Evolutionary conservation across 1,140 invertebrate species (phyloP), one percentile per base, ranked within the genome.

Genomic region (Diploscapter pachys): DNA sequence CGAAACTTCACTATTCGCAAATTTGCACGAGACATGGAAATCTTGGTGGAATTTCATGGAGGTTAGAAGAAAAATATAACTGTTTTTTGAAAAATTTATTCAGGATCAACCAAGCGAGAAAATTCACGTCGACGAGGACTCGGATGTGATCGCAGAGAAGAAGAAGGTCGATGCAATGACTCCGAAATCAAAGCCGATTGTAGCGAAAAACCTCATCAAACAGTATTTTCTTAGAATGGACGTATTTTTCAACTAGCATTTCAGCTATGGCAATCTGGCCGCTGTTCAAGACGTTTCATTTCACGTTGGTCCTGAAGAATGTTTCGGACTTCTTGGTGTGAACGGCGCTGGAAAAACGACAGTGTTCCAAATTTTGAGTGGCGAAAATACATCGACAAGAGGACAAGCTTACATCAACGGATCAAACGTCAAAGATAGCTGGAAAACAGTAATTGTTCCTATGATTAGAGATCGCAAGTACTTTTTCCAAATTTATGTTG

Each of bases 341-440:
- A 76, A 76, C 73, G 74, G 74, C n/a, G 74, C 74, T 69, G 87
- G 87, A 2, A 90, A 90, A 81, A 89, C 89, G 9, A 89, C 89
- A n/a, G 89, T 89, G 8, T 90, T 90, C 78, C 88, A 89, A 79
- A 90, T 90, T 88, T 80, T 90, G 75, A 95, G 93, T 2, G 93
- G 93, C 6, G 92, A 92, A 82, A 87, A 90, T 55, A 79, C 85
- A 55, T 85, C 90, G 6, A 89, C 91, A 4, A 85, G 84, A 52
- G 92, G 92, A 9, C 86, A 88, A 79, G 89, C 90, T 68, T 85
- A 85, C 72, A 79, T 87, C 68, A 63, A 81, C 84, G 51, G 85
- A 5, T 85, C 85, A 81, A 88, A 86, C 86, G 61, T 79, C 11
- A 66, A 55, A 9, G 69, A 66, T 54, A 49, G 57, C 8, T 63